Percentiles rank a stretch among this genome's conserved stretches.
phyloP scores from a whole-genome alignment of 2,797 vertebrate genomes.

The Malurus leucopterus region DNA sequence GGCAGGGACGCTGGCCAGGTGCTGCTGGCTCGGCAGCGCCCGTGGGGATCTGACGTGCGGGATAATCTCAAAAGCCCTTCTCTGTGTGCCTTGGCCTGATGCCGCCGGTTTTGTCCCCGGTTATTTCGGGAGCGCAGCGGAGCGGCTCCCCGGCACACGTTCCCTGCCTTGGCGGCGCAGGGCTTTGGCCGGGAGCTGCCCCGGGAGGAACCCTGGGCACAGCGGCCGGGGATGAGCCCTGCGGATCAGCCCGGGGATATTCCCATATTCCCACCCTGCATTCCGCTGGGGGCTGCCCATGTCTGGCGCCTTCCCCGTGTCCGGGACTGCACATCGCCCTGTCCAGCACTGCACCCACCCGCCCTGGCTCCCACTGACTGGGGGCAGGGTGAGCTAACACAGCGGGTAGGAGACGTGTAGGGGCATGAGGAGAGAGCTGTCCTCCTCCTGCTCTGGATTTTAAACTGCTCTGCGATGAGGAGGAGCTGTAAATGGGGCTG shows the following conservation, averaged over 20 bases:
- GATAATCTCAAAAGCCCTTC: conserved; percentile 1
- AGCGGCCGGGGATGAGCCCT: rapidly evolving
- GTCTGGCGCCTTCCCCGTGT: rapidly evolving
- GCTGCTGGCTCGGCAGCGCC: neutral
- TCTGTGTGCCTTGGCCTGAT: neutral
- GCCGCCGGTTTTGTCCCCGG: neutral
- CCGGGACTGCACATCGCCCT: rapidly evolving
- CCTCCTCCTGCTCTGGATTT: neutral
- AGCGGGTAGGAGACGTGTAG: rapidly evolving
- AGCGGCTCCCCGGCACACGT: rapidly evolving
- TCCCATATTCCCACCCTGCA: neutral
- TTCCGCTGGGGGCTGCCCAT: rapidly evolving
- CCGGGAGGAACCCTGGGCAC: rapidly evolving
- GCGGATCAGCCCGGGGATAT: neutral
- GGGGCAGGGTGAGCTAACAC: neutral
- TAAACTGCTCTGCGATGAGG: neutral
- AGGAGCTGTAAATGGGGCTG: neutral
- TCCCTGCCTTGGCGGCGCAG: rapidly evolving
- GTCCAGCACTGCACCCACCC: neutral
- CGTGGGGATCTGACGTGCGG: neutral
- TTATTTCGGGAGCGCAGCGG: neutral
- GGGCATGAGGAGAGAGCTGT: neutral
- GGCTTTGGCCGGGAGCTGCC: neutral
- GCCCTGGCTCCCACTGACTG: rapidly evolving
- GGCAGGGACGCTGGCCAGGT: neutral